phyloP scores from a whole-genome alignment of 1,140 invertebrate genomes.

The Harlomillsia oculata region DNA sequence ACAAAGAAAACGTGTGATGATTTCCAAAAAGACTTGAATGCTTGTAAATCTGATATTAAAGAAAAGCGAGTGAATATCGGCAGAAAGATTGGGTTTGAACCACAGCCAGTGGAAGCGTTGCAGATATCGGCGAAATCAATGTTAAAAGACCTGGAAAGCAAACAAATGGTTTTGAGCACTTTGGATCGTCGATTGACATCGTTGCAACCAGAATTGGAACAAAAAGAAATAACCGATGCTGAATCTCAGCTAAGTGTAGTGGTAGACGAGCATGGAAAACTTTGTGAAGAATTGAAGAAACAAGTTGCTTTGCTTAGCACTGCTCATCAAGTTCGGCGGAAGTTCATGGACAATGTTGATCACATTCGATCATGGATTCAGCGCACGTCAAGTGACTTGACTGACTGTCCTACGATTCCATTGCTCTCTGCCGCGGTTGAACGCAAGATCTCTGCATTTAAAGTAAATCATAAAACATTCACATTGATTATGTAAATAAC shows the following conservation, averaged over 20 bases:
- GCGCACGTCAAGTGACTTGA: conserved; percentile 60
- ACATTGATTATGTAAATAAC: not conserved
- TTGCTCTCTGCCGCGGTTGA: conserved; percentile 55
- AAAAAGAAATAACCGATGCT: conserved; percentile 54
- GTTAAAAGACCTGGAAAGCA: conserved; percentile 72
- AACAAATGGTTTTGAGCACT: conserved; percentile 68
- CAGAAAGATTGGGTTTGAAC: conserved; percentile 25
- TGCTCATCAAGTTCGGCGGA: conserved; percentile 9
- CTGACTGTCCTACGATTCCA: conserved; percentile 50
- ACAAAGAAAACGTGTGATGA: conserved; percentile 63
- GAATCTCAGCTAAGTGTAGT: conserved; percentile 58
- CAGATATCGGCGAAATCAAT: conserved; percentile 13
- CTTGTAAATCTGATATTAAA: conserved; percentile 8
- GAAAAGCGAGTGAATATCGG: not conserved
- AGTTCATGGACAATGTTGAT: conserved; percentile 66
- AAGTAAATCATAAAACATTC: conserved; percentile 38
- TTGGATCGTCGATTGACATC: conserved; percentile 70
- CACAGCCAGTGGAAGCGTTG: conserved; percentile 19
- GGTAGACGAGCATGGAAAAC: conserved; percentile 44
- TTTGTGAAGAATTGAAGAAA: conserved; percentile 13
- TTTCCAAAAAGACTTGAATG: conserved; percentile 36
- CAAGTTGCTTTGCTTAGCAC: conserved; percentile 17
- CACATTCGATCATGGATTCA: conserved; percentile 68
- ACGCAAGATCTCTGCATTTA: conserved; percentile 63
- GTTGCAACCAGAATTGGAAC: conserved; percentile 74